Evolutionary conservation across 1,140 invertebrate species (phyloP).

Genomic region (Anoplolepis gracilipes): DNA sequence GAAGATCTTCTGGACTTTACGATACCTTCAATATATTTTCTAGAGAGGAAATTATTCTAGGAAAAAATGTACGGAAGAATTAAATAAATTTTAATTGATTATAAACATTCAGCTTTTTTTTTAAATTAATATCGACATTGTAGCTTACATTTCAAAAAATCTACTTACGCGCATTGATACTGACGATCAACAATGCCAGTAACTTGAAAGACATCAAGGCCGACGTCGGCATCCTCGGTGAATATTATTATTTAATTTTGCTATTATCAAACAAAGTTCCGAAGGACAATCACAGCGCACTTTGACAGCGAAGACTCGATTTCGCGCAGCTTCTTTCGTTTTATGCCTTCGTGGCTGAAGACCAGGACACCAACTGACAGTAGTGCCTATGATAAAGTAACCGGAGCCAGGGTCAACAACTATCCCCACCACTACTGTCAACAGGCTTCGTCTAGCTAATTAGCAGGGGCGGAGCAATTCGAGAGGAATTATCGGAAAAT

Average conservation of each 20-base stretch:
- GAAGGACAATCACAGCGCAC: not conserved
- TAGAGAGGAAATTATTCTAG: not conserved
- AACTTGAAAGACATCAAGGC: not conserved
- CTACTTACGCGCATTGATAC: conserved; percentile 64
- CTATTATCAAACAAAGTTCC: not conserved
- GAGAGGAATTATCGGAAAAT: not conserved
- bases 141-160: not conserved
- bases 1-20: not conserved
- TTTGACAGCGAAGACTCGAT: not conserved
- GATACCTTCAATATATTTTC: not conserved
- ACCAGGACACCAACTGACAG: conserved; percentile 63
- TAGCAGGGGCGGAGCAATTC: conserved; percentile 13
- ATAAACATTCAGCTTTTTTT: not conserved
- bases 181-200: not conserved
- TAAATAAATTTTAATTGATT: not conserved
- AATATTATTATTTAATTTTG: not conserved
- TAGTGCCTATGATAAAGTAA: conserved; percentile 46
- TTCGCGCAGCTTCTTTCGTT: not conserved
- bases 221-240: conserved; percentile 34
- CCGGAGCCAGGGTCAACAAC: conserved; percentile 73
- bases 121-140: not conserved
- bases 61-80: not conserved
- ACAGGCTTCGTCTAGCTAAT: conserved; percentile 20
- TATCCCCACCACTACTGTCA: conserved; percentile 64
- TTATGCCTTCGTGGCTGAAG: conserved; percentile 11